Conservation (phyloP, 1,140 invertebrate species). For the Monochamus saltuarius region DNA sequence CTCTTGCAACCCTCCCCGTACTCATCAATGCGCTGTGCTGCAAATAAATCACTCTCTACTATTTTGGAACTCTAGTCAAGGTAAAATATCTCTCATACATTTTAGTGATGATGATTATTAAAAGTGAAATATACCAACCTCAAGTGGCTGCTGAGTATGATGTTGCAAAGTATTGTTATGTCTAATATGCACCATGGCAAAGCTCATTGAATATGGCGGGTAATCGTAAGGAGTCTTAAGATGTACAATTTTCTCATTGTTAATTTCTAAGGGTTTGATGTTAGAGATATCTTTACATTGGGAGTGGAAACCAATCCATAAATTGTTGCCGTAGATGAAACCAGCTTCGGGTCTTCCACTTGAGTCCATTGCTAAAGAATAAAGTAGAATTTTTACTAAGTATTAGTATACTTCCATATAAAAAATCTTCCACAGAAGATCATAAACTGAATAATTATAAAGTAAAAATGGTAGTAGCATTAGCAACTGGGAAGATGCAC, state of each 20-base stretch:
- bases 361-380: slow-evolving; percentile 53
- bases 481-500: too few species aligned
- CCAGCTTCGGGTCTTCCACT: slow-evolving; percentile 53
- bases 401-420: slow-evolving; percentile 3
- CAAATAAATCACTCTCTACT: too few species aligned
- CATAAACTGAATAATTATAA: too few species aligned
- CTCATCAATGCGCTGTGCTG: too few species aligned
- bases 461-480: too few species aligned
- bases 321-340: slow-evolving; percentile 56
- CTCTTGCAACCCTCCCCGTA: too few species aligned
- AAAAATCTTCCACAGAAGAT: too few species aligned
- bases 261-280: slow-evolving; percentile 35
- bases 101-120: not conserved
- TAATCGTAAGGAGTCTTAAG: slow-evolving; percentile 49
- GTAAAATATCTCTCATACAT: too few species aligned
- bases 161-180: slow-evolving; percentile 55
- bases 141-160: slow-evolving; percentile 46
- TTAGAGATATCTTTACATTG: slow-evolving; percentile 50
- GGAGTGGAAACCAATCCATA: slow-evolving; percentile 53
- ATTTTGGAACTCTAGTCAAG: too few species aligned
- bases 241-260: slow-evolving; percentile 24
- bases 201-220: slow-evolving; percentile 52
- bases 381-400: slow-evolving; percentile 4
- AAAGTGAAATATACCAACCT: slow-evolving; percentile 46
- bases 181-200: slow-evolving; percentile 48